Conservation (phyloP, 2,797 vertebrate genomes). For the Liasis olivaceus region DNA sequence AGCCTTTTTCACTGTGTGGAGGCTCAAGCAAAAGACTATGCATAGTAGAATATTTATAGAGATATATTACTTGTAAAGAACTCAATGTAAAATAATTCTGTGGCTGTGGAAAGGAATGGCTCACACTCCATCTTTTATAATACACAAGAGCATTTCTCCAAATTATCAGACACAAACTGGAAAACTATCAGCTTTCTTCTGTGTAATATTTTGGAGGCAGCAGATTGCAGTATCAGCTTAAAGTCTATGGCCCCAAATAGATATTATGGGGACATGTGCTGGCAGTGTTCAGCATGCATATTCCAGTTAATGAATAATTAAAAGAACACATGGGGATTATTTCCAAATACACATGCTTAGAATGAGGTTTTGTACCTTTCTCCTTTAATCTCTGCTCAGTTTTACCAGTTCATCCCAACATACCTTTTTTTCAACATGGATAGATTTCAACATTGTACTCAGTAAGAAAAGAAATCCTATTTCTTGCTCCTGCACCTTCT, state of each 20-base stretch:
- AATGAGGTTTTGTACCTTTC: background rate
- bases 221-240: background rate
- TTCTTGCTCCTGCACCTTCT: conserved; percentile 26
- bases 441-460: background rate
- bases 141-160: background rate
- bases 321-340: background rate
- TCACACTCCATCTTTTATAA: background rate
- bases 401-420: background rate
- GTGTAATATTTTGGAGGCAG: background rate
- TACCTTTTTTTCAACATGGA: background rate
- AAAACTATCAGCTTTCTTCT: background rate
- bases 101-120: background rate
- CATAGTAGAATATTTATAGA: background rate
- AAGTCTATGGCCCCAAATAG: background rate
- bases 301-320: background rate
- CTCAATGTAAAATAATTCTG: background rate
- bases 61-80: background rate
- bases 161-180: background rate
- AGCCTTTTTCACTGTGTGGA: background rate
- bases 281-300: background rate
- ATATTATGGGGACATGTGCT: background rate
- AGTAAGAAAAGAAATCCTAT: conserved; percentile 15
- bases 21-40: background rate
- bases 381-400: background rate
- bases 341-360: background rate